A percentile compares a stretch with the other conserved stretches of the same genome.
Conservation (phyloP, 2,797 vertebrate genomes). For the Thalassophryne amazonica region DNA sequence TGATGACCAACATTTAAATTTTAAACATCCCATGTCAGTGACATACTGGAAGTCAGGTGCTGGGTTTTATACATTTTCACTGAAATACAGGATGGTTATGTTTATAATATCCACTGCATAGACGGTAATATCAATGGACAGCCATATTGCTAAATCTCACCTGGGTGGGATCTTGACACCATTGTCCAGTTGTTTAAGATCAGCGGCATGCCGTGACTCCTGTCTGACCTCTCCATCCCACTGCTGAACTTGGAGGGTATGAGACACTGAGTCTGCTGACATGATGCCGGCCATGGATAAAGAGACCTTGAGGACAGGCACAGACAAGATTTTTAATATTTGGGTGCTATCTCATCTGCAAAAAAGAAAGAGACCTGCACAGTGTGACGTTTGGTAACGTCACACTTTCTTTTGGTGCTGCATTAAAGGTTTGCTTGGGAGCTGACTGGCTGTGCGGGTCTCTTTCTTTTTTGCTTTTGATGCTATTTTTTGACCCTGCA, state of each 20-base stretch:
- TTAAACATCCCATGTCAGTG: no score
- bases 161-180: slow-evolving; percentile 94
- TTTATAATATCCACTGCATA: neutral
- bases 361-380: no score
- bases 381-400: neutral
- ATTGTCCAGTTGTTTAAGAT: slow-evolving; percentile 93
- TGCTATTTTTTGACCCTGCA: no score
- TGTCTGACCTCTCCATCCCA: slow-evolving; percentile 98
- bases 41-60: no score
- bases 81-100: neutral
- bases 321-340: no score
- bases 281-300: slow-evolving; percentile 90
- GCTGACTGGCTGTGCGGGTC: no score
- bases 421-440: no score
- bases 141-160: slow-evolving; percentile 68
- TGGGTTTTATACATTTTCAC: neutral
- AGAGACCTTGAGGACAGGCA: slow-evolving; percentile 80
- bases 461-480: no score
- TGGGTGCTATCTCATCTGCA: no score
- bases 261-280: slow-evolving; percentile 94
- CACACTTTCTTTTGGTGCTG: no score
- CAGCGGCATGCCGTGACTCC: slow-evolving; percentile 89
- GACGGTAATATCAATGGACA: neutral
- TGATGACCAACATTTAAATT: no score
- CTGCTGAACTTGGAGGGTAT: slow-evolving; percentile 93